These are phyloP conservation scores for Paramormyrops hopkinsi DNA, from an alignment of 2,797 vertebrate genomes.

Conservation along the genomic window DNA sequence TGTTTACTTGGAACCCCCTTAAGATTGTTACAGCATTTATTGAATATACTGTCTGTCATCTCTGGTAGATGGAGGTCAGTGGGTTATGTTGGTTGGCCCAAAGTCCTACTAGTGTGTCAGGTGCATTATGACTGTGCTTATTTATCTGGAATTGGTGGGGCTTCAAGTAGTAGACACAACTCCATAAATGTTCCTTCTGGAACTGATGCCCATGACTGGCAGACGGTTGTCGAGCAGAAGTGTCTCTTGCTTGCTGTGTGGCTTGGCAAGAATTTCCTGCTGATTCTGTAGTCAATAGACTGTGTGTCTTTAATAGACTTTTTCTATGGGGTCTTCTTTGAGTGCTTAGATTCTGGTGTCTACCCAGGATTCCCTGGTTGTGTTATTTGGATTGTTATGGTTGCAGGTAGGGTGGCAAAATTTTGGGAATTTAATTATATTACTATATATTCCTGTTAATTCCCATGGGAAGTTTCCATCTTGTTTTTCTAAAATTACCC, in stretches of 20 bases:
- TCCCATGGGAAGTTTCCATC: neutral
- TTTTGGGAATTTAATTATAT: neutral
- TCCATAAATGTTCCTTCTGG: neutral
- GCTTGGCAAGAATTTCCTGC: neutral
- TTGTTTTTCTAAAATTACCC: neutral
- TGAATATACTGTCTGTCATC: neutral
- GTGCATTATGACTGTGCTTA: neutral
- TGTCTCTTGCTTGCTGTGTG: neutral
- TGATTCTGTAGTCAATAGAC: neutral
- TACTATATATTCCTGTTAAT: neutral
- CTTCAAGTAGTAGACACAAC: neutral
- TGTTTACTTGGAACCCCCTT: neutral
- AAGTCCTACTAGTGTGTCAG: neutral
- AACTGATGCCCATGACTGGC: neutral
- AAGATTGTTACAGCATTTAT: neutral
- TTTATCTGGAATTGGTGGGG: neutral
- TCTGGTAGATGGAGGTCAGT: neutral
- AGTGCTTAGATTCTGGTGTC: neutral
- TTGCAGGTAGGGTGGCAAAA: neutral
- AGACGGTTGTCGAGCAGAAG: neutral
- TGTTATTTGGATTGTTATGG: neutral
- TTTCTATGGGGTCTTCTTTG: neutral
- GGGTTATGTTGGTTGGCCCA: neutral
- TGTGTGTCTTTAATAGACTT: neutral
- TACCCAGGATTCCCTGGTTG: neutral